Conservation (phyloP, 2,888 invertebrate species). For the Ophioninae sp. region DNA sequence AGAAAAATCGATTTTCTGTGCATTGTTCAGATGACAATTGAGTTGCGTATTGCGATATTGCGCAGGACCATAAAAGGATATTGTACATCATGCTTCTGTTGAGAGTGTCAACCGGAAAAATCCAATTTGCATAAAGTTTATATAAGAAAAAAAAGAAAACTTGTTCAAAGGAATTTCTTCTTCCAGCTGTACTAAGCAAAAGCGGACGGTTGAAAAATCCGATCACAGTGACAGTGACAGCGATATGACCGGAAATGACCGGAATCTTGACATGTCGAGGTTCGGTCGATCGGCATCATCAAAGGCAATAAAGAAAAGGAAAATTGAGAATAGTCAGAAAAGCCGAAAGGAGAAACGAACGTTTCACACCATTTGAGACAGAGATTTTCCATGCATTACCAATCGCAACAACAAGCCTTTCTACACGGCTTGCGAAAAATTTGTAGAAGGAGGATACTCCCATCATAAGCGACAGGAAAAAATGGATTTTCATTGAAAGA, state of each 20-base stretch:
- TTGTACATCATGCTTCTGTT: no score
- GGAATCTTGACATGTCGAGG: neutral
- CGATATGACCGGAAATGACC: neutral
- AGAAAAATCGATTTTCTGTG: no score
- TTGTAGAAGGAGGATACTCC: neutral
- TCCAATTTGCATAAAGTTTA: no score
- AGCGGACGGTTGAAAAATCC: neutral
- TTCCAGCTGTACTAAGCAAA: no score
- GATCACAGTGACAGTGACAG: neutral
- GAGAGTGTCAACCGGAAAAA: no score
- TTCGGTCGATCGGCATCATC: no score
- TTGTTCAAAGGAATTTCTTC: no score
- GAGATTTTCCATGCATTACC: neutral
- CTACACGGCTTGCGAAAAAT: constrained; percentile 6
- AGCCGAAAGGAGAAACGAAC: constrained; percentile 1
- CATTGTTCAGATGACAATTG: no score
- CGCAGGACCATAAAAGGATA: no score
- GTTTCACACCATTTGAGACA: neutral
- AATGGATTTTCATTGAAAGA: constrained; percentile 7
- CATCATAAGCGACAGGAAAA: constrained; percentile 5
- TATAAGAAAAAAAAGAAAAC: no score
- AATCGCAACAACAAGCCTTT: constrained; percentile 19
- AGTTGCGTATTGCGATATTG: no score
- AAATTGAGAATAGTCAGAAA: neutral
- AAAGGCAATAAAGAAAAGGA: neutral